A percentile compares a stretch with the other conserved stretches of the same genome.
These are phyloP conservation scores for Caenorhabditis plicata DNA, from an alignment of 2,888 invertebrate genomes.

Conservation along the genomic window DNA sequence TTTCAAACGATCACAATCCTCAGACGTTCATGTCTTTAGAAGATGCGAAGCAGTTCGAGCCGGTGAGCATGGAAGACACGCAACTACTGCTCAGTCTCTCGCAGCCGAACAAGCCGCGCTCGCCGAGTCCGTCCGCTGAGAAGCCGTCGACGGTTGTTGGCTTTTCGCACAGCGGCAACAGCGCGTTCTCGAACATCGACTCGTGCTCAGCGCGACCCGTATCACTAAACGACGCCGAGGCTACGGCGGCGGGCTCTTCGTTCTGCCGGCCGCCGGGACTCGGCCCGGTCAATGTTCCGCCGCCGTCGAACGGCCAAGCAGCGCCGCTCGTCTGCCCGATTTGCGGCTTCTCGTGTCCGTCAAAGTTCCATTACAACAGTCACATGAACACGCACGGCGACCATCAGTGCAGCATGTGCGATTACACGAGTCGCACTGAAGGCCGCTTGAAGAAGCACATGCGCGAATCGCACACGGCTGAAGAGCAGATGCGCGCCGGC, in stretches of 20 bases:
- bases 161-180: conserved; percentile 13
- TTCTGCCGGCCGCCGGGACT: conserved; percentile 56
- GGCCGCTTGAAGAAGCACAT: conserved; percentile 69
- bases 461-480: conserved; percentile 69
- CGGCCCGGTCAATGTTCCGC: conserved; percentile 38
- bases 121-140: background rate
- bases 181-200: conserved; percentile 29
- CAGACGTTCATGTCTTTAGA: too few species aligned
- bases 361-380: conserved; percentile 69
- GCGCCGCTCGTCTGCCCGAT: conserved; percentile 65
- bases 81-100: conserved; percentile 1
- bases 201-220: conserved; percentile 1
- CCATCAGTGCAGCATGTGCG: conserved; percentile 71
- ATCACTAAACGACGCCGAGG: conserved; percentile 4
- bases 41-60: background rate
- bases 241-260: conserved; percentile 16
- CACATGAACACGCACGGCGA: conserved; percentile 72
- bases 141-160: background rate
- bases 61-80: conserved; percentile 1
- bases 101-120: conserved; percentile 5
- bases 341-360: conserved; percentile 68
- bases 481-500: conserved; percentile 65
- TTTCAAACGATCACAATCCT: too few species aligned
- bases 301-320: conserved; percentile 34
- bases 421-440: conserved; percentile 69